Evolutionary conservation across 2,113 vertebrate species (phyloP).

Genomic region (Gasterosteus nipponicus): DNA sequence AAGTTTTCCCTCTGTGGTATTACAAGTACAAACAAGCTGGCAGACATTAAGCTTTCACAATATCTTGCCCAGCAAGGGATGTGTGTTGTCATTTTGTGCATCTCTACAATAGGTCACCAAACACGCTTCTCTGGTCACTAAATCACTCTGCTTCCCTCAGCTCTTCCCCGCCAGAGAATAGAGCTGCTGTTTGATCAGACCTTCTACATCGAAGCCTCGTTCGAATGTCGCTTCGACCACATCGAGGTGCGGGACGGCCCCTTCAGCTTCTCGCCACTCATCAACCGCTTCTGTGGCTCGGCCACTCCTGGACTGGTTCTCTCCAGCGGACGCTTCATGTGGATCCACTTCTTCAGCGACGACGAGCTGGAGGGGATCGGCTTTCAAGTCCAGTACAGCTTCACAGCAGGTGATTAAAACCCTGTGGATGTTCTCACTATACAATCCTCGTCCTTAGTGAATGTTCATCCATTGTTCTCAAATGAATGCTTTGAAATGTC

Average conservation of each 20-base stretch:
- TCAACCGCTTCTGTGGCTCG: slow-evolving; percentile 91
- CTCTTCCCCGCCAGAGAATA: slow-evolving; percentile 92
- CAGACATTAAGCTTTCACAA: slow-evolving; percentile 10
- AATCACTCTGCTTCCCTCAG: slow-evolving; percentile 67
- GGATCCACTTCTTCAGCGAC: slow-evolving; percentile 96
- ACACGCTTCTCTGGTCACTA: background rate
- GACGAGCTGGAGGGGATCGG: slow-evolving; percentile 94
- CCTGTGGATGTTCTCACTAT: background rate
- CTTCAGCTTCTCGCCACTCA: slow-evolving; percentile 94
- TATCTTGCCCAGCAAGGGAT: slow-evolving; percentile 7
- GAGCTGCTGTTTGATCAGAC: slow-evolving; percentile 89
- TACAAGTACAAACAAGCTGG: background rate
- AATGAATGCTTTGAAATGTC: background rate
- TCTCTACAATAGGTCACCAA: background rate
- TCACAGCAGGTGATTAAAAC: slow-evolving; percentile 87
- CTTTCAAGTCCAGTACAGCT: slow-evolving; percentile 93
- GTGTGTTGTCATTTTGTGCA: background rate
- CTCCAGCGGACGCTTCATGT: slow-evolving; percentile 96
- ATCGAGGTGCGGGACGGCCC: slow-evolving; percentile 96
- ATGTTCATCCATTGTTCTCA: background rate
- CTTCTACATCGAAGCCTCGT: slow-evolving; percentile 93
- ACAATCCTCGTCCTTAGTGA: background rate
- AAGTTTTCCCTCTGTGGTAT: background rate
- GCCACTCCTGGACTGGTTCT: slow-evolving; percentile 87
- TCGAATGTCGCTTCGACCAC: slow-evolving; percentile 96